Conservation (phyloP, 1,140 invertebrate species). For the Lepidostoma basale region DNA sequence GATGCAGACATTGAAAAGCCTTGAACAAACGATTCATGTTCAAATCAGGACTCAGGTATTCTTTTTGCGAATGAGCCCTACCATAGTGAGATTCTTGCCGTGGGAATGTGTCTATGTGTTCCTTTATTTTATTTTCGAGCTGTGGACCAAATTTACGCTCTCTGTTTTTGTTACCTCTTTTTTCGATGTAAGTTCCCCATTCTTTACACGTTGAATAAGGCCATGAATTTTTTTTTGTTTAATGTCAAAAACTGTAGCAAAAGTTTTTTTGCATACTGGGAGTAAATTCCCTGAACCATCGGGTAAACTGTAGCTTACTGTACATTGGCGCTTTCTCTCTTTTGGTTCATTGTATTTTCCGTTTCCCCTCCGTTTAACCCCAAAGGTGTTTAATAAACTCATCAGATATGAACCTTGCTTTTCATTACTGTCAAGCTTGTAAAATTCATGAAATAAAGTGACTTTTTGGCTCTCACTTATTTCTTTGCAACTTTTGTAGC, state of each 20-base stretch:
- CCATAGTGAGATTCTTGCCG: background rate
- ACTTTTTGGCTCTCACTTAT: no score
- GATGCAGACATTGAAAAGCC: background rate
- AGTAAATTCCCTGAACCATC: no score
- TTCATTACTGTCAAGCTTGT: background rate
- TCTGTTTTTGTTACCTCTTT: background rate
- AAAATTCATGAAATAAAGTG: background rate
- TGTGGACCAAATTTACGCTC: background rate
- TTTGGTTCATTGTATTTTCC: background rate
- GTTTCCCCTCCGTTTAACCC: background rate
- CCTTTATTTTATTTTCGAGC: background rate
- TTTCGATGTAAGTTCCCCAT: background rate
- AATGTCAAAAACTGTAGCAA: background rate
- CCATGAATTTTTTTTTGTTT: no score
- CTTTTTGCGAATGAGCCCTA: background rate
- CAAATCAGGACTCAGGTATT: background rate
- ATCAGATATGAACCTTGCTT: no score
- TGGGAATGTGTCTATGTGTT: background rate
- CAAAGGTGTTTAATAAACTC: background rate
- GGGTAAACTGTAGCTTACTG: background rate
- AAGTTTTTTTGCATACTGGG: background rate
- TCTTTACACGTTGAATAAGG: background rate
- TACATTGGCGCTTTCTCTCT: background rate
- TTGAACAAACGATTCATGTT: background rate
- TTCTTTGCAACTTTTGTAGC: no score